phyloP scores from a whole-genome alignment of 2,888 invertebrate species.

The Melitaea athalia region DNA sequence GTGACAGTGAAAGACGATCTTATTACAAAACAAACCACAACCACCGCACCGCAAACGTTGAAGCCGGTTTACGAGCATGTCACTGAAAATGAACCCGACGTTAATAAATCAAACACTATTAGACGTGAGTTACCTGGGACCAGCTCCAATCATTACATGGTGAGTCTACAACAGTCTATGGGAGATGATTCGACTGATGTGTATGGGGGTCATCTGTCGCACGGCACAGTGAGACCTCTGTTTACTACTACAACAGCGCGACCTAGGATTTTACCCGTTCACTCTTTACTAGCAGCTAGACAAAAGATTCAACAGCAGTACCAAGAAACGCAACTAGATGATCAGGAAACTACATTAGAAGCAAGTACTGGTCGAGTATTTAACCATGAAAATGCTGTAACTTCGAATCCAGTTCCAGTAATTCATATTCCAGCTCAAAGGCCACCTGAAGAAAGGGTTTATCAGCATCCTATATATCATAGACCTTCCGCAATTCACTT shows the following conservation, averaged over 20 bases:
- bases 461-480: conserved; percentile 69
- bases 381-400: conserved; percentile 73
- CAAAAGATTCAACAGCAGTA: conserved; percentile 76
- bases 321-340: conserved; percentile 61
- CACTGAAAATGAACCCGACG: conserved; percentile 69
- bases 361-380: conserved; percentile 79
- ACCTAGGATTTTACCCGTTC: conserved; percentile 80
- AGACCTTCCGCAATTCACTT: conserved; percentile 69
- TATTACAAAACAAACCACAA: conserved; percentile 70
- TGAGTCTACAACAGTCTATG: conserved; percentile 81
- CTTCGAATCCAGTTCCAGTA: conserved; percentile 79
- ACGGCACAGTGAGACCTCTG: conserved; percentile 84
- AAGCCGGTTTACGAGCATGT: conserved; percentile 82
- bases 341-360: conserved; percentile 75
- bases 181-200: conserved; percentile 87
- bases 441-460: conserved; percentile 63
- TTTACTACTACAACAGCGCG: conserved; percentile 85
- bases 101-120: conserved; percentile 80
- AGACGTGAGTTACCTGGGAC: conserved; percentile 84
- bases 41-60: conserved; percentile 62
- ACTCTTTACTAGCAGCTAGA: conserved; percentile 74
- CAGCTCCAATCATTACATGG: conserved; percentile 80
- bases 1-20: conserved; percentile 62
- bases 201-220: conserved; percentile 85
- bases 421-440: conserved; percentile 78